Base-by-base conservation (phyloP, 2,113 vertebrate species). In the Chitala chitala region DNA sequence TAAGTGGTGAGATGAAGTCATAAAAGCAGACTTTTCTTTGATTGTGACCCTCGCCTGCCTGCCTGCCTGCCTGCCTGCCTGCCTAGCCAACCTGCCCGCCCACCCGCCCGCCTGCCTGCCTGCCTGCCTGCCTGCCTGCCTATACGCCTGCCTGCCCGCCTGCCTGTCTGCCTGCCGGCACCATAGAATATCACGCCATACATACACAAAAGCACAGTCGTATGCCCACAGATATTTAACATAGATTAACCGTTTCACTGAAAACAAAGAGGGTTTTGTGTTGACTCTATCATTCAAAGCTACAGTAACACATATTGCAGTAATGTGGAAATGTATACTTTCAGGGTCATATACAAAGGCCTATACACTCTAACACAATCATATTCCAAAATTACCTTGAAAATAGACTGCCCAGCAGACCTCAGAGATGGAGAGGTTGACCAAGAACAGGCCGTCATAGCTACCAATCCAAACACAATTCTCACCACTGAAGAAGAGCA, bases 391-490 rank as follows among this genome's bases (percentile, higher is more conserved):
- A n/a, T 51, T 83, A 93, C 95, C 94, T 91, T 75, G 86, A 75
- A 92, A 93, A 83, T 77, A 85, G 3, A 96, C 75, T 48, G 54
- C 77, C 1, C 83, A 86, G 80, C 92, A 84, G 53, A 96, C 71
- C 63, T 96, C 92, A 42, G 92, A 91, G 73, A 85, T 92, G 63
- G 88, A 88, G 80, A 91, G 20, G 82, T 95, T 92, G 46, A 96
- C 76, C 75, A 94, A 64, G 77, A 92, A 89, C 0, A 95, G 82
- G 7, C 90, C 92, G 72, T 89, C 78, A 1, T 89, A 84, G 74
- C 91, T 95, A 80, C 92, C 94, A 51, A 96, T 84, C 90, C 91
- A 96, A 65, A 94, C 63, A 72, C 80, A 91, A 54, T 50, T 80
- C 72, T 77, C 48, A 12, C 79, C 78, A 61, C 77, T 83, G n/a